A percentile compares a stretch with the other conserved stretches of the same genome.
Conservation (phyloP, 2,113 vertebrate genomes). For the Mesembrinibis cayennensis region DNA sequence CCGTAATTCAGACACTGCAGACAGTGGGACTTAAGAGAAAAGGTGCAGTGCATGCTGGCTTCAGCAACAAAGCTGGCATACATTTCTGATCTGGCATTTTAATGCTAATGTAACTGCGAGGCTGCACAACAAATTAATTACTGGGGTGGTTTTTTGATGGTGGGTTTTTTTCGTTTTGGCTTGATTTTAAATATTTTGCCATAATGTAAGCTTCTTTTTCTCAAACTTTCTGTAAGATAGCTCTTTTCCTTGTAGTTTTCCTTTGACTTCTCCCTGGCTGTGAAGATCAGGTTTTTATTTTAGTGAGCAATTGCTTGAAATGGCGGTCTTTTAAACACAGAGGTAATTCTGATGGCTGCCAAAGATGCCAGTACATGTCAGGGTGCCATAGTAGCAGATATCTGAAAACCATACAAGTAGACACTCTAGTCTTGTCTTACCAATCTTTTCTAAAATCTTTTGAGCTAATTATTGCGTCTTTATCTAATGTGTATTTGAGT, state of each 20-base stretch:
- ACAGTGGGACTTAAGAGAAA: not conserved
- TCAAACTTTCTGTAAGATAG: not conserved
- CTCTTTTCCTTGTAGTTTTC: not conserved
- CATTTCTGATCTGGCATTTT: not conserved
- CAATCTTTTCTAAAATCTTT: not conserved
- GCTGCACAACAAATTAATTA: not conserved
- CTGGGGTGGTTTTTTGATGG: not conserved
- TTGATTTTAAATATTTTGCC: not conserved
- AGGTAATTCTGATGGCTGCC: not conserved
- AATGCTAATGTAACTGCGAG: not conserved
- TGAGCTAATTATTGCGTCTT: not conserved
- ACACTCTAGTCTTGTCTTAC: not conserved
- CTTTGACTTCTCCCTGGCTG: not conserved
- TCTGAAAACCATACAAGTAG: not conserved
- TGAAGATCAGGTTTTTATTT: not conserved
- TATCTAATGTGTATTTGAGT: not conserved
- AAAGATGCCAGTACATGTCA: not conserved
- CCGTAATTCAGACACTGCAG: not conserved
- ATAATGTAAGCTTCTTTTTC: not conserved
- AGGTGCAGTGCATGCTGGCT: not conserved
- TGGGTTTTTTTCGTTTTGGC: not conserved
- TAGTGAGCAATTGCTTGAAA: not conserved
- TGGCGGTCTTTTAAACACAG: not conserved
- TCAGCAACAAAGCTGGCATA: not conserved
- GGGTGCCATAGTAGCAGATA: not conserved